Base-by-base conservation (phyloP, 2,888 invertebrate genomes). In the Pyralis farinalis region DNA sequence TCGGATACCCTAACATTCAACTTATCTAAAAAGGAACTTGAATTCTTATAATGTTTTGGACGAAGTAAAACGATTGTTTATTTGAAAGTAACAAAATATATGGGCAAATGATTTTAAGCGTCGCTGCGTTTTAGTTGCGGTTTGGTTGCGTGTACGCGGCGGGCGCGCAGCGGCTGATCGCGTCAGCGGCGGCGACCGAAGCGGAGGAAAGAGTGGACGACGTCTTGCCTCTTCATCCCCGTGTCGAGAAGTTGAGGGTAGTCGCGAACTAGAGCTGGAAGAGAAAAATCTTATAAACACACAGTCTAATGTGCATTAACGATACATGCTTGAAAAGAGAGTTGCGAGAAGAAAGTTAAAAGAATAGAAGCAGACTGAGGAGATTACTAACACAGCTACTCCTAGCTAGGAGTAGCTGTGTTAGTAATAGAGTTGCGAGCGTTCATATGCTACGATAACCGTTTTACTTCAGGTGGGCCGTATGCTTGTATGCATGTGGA, bases 141-240 rank as follows among this genome's bases (percentile, higher is more conserved):
- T 50, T 47, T 48, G 39, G 53, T 49, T 45, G 49, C 56, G 53
- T 30, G 44, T 43, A 45, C 52, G 61, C 55, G 47, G 55, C 56
- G 54, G 40, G 49, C 32, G 48, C 50, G 56, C 44, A 50, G 42
- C 28, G 27, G 47, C 44, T 43, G 42, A 46, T 47, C 58, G 56
- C 54, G 80, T 87, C 93, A 93, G 90, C 94, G 94, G 72, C 94
- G 92, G 73, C 94, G 93, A 41, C 97, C 97, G 76, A 97, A 97
- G 65, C 96, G 94, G 60, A 97, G 91, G 88, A 97, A 97, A 41
- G 96, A 96, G 82, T 97, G 97, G 63, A 96, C 96, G 35, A 96
- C 94, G 83, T 97, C 96, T 69, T 96, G 96, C 47, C 96, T 91
- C 80, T 96, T 96, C 64, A 93, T 93, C 50, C 94, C 94, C 51